A percentile compares a stretch with the other conserved stretches of the same genome.
Evolutionary conservation across 2,888 invertebrate species (phyloP).

Genomic region (Aspidiotus destructor): DNA sequence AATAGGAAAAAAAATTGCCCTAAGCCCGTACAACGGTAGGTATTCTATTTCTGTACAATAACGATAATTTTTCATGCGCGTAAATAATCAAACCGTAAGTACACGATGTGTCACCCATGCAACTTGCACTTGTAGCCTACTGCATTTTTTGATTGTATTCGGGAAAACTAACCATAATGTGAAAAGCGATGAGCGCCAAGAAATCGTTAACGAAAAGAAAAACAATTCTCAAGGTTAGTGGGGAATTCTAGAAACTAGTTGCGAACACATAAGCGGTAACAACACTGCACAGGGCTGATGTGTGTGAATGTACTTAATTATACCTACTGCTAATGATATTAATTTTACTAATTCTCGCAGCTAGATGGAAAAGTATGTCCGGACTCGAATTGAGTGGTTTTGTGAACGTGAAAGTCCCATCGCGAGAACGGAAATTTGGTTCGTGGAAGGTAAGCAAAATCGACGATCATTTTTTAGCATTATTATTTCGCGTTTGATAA

Average conservation of each 20-base stretch:
- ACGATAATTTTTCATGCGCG: too few relatives aligned
- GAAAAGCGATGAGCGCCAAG: neutral
- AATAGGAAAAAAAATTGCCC: too few relatives aligned
- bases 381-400: slow-evolving; percentile 40
- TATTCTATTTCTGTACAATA: too few relatives aligned
- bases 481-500: too few relatives aligned
- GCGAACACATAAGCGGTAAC: neutral
- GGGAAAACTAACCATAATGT: neutral
- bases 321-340: neutral
- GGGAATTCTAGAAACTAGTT: slow-evolving; percentile 19
- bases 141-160: too few relatives aligned
- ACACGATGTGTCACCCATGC: too few relatives aligned
- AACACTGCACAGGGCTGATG: too few relatives aligned
- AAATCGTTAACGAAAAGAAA: slow-evolving; percentile 2
- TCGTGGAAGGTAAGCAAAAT: slow-evolving; percentile 52
- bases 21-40: too few relatives aligned
- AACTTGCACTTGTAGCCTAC: too few relatives aligned
- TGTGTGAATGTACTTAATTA: neutral
- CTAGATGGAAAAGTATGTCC: slow-evolving; percentile 32
- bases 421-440: slow-evolving; percentile 52
- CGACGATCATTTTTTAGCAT: too few relatives aligned
- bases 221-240: slow-evolving; percentile 17
- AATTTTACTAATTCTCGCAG: slow-evolving; percentile 14
- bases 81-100: too few relatives aligned
- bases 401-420: slow-evolving; percentile 55